Base-by-base conservation (phyloP, 2,113 vertebrate species). In the Numida meleagris region DNA sequence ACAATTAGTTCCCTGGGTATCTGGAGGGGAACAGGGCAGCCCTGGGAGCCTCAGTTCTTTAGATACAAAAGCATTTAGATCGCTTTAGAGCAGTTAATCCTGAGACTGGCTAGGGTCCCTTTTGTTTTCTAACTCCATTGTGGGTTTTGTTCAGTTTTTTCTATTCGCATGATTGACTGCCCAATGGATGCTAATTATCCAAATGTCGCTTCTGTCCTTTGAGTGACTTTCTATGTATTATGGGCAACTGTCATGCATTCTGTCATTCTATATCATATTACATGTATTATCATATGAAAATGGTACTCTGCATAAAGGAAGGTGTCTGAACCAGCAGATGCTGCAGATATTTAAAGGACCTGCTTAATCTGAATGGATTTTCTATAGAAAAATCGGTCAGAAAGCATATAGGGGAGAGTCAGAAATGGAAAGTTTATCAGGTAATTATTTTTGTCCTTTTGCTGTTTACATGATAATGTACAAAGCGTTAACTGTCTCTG, bases 101-200 rank as follows among this genome's bases (percentile, higher is more conserved):
- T 95, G 97, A 96, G 97, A 97, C 97, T 98, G 97, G 98, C 98
- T 98, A 97, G 97, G 98, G 97, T 98, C 97, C 97, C 98, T 98
- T 98, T 98, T 98, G 98, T 98, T 97, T 98, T 98, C 97, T 97
- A 98, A 98, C 97, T 98, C 98, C 98, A 97, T 98, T 98, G 98
- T 98, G 98, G 98, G 98, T 98, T 98, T 98, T 98, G 97, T 98
- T 98, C 97, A 97, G 97, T 98, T 98, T 98, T 98, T 97, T 98
- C 97, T 98, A 96, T 98, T 97, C 97, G 95, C 97, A 97, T 98
- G 97, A 98, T 98, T 98, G 98, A 98, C 98, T 98, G 98, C 97
- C 97, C 98, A 98, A 98, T 98, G 97, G 98, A 98, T 98, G 98
- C 98, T 98, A 98, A 98, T 98, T 98, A 98, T 98, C 97, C 98